phyloP scores from a whole-genome alignment of 1,140 invertebrate species.

The Tetragnatha versicolor region DNA sequence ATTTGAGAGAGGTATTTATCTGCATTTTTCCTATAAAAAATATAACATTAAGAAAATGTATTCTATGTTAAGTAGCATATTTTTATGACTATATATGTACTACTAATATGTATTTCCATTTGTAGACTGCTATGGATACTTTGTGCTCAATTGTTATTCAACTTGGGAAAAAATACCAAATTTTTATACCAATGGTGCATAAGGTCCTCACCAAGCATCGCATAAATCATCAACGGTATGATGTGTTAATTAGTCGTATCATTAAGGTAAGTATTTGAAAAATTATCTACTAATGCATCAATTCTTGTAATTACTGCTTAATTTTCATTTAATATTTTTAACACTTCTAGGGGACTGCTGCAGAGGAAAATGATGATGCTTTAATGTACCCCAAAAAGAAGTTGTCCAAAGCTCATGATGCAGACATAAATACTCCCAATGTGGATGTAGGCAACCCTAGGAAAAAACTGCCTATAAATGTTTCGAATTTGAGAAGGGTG shows the following conservation, averaged over 20 bases:
- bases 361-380: conserved; percentile 65
- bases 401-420: conserved; percentile 52
- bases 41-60: background rate
- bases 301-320: background rate
- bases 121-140: conserved; percentile 82
- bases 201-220: conserved; percentile 83
- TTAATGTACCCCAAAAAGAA: conserved; percentile 61
- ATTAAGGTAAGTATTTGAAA: conserved; percentile 62
- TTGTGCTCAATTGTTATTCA: conserved; percentile 86
- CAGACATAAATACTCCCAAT: conserved; percentile 57
- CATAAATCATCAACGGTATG: conserved; percentile 82
- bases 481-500: conserved; percentile 79
- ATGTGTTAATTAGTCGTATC: conserved; percentile 68
- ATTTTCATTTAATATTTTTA: background rate
- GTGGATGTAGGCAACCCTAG: conserved; percentile 59
- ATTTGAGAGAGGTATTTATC: conserved; percentile 42
- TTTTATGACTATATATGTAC: no score
- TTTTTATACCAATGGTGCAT: conserved; percentile 91
- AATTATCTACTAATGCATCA: background rate
- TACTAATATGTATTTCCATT: background rate
- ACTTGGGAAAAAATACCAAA: conserved; percentile 86
- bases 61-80: no score
- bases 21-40: background rate
- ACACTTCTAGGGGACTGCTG: conserved; percentile 60
- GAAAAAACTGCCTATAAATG: conserved; percentile 77